Conservation (phyloP, 2,113 vertebrate species). For the Neotragus pygmaeus region DNA sequence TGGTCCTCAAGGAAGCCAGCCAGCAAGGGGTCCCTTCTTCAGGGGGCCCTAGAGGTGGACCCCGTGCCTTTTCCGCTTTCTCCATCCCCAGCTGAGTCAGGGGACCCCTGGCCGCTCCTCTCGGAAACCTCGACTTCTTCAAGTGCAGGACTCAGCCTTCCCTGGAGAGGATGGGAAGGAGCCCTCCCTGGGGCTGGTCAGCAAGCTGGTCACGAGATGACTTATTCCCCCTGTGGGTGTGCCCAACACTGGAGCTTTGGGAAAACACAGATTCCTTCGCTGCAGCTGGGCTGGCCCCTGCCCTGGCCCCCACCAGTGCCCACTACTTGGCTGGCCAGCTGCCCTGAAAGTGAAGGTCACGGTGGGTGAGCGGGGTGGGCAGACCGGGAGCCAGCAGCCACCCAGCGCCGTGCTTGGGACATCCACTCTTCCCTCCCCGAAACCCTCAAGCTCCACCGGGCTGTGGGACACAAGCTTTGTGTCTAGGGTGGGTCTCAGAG, state of each 20-base stretch:
- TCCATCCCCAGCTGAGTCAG: neutral
- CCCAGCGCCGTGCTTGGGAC: neutral
- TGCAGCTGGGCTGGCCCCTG: neutral
- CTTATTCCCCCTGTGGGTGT: neutral
- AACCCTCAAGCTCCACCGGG: neutral
- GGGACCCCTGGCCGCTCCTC: neutral
- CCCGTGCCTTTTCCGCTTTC: neutral
- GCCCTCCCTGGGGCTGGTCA: neutral
- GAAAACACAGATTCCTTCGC: conserved; percentile 37
- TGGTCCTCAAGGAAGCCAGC: neutral
- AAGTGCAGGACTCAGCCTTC: neutral
- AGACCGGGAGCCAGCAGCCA: neutral
- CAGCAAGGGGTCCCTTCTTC: neutral
- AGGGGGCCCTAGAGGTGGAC: no score
- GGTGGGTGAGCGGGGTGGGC: neutral
- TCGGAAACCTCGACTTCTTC: neutral
- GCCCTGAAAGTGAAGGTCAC: neutral
- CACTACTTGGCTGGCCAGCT: neutral
- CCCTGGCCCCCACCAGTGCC: neutral
- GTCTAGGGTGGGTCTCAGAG: neutral
- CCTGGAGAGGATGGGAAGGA: neutral
- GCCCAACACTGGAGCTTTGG: conserved; percentile 32
- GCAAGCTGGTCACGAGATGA: neutral
- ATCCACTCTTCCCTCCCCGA: neutral
- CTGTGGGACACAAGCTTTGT: neutral